Percentiles rank a stretch among this genome's conserved stretches.
phyloP scores from a whole-genome alignment of 2,113 vertebrate genomes.

The Willisornis vidua region DNA sequence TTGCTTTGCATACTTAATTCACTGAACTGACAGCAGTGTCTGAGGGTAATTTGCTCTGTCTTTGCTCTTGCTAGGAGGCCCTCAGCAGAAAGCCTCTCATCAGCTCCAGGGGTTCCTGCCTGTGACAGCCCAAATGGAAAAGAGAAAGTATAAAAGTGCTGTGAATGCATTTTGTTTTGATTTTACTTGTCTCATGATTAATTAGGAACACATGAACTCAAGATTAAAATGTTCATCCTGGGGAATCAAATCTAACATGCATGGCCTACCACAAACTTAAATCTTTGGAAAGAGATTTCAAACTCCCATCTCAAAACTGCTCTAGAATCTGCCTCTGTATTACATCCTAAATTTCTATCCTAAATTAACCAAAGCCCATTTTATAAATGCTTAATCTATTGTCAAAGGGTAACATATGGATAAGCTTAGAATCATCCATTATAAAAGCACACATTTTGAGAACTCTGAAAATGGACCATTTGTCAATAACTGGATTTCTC shows the following conservation, averaged over 20 bases:
- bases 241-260: not conserved
- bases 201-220: not conserved
- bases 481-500: not conserved
- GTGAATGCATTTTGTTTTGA: not conserved
- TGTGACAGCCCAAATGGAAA: conserved; percentile 24
- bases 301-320: not conserved
- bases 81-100: conserved; percentile 45
- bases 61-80: conserved; percentile 33
- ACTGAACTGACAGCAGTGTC: conserved; percentile 19
- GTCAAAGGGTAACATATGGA: not conserved
- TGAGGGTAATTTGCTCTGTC: conserved; percentile 42
- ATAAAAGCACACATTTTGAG: not conserved
- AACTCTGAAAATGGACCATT: not conserved
- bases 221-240: not conserved
- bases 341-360: not conserved
- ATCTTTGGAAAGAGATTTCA: not conserved
- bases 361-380: not conserved
- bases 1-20: conserved; percentile 52
- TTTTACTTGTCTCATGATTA: conserved; percentile 11
- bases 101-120: not conserved
- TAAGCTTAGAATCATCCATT: not conserved
- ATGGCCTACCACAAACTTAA: not conserved
- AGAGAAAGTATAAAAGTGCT: not conserved
- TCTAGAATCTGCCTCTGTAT: not conserved
- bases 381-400: not conserved